A percentile compares a stretch with the other conserved stretches of the same genome.
Conservation (phyloP, 2,113 vertebrate genomes). For the Trinectes maculatus region DNA sequence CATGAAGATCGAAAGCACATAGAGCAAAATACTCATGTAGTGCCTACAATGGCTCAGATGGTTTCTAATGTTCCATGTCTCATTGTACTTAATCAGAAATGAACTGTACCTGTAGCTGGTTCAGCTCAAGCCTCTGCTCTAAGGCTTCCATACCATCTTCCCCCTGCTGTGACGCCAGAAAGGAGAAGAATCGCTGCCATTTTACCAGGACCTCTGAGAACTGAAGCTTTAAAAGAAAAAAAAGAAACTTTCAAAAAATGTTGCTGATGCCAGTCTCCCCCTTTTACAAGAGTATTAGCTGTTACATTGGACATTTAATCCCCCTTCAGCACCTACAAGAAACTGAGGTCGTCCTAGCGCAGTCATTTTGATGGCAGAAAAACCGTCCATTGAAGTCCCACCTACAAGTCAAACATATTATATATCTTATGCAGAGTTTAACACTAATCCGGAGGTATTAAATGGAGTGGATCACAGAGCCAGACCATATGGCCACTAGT, state of each 20-base stretch:
- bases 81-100: not conserved
- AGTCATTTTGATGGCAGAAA: constrained; percentile 92
- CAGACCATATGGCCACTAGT: not conserved
- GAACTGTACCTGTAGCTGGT: constrained; percentile 84
- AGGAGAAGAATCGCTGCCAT: constrained; percentile 89
- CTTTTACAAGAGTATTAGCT: constrained; percentile 1
- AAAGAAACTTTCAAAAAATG: not conserved
- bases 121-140: constrained; percentile 86
- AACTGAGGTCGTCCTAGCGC: constrained; percentile 91
- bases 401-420: constrained; percentile 74
- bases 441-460: not conserved
- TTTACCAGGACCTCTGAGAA: constrained; percentile 92
- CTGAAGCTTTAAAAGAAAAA: constrained; percentile 79
- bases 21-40: not conserved
- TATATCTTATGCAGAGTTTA: not conserved
- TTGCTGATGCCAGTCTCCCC: not conserved
- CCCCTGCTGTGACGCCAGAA: constrained; percentile 86
- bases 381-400: constrained; percentile 85
- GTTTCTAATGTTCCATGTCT: too few species aligned
- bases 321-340: constrained; percentile 82
- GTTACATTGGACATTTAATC: constrained; percentile 26
- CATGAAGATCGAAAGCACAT: not conserved
- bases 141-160: constrained; percentile 75
- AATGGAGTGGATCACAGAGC: not conserved
- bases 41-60: not conserved